Evolutionary conservation across 1,140 invertebrate genomes (phyloP).

Genomic region (Neotoxoptera formosana): DNA sequence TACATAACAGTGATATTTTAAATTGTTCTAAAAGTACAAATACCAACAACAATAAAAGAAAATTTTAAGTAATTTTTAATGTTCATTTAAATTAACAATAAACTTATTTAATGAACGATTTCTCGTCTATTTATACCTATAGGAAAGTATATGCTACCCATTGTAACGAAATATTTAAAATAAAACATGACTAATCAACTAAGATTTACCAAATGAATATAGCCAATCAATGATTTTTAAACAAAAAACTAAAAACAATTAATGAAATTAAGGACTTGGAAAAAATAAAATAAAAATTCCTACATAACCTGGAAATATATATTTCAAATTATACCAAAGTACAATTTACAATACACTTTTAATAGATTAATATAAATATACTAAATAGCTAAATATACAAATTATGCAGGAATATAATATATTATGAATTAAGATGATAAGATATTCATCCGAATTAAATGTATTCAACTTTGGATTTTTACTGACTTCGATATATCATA

Average conservation of each 20-base stretch:
- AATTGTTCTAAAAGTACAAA: background rate
- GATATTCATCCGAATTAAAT: too few relatives aligned
- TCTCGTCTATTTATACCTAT: background rate
- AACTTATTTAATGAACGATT: background rate
- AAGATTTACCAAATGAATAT: background rate
- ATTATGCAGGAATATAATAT: background rate
- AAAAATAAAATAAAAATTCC: background rate
- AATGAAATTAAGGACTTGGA: background rate
- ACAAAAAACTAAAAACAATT: background rate
- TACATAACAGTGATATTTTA: background rate
- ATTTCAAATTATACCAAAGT: background rate
- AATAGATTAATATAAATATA: background rate
- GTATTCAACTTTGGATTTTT: background rate
- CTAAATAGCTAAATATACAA: background rate
- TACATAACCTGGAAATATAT: background rate
- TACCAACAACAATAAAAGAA: background rate
- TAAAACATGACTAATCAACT: slow-evolving; percentile 18
- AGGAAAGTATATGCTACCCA: background rate
- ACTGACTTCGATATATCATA: background rate
- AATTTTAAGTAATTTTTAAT: background rate
- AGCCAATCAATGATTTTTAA: slow-evolving; percentile 17
- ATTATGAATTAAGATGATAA: background rate
- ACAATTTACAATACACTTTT: background rate
- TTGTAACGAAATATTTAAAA: background rate
- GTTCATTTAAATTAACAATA: background rate